These are phyloP conservation scores for Vireo griseus DNA, from an alignment of 2,797 vertebrate species.

Conservation along the genomic window DNA sequence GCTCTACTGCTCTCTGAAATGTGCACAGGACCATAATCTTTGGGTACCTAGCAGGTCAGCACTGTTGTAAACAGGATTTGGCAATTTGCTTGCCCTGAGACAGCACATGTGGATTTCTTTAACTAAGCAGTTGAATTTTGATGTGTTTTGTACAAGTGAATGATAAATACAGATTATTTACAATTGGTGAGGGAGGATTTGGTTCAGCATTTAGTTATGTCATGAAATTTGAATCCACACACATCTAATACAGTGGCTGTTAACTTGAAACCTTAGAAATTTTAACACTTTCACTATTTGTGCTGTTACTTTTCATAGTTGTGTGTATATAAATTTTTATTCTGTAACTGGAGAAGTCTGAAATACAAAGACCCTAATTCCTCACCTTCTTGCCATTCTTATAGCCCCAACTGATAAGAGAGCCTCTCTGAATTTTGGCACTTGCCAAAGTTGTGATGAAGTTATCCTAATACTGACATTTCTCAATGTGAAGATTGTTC, in stretches of 20 bases:
- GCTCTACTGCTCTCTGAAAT: constrained; percentile 10
- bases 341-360: neutral
- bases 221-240: neutral
- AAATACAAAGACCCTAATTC: neutral
- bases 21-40: neutral
- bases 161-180: neutral
- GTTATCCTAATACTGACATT: neutral
- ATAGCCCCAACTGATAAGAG: neutral
- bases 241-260: neutral
- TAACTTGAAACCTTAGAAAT: neutral
- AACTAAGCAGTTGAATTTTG: neutral
- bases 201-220: neutral
- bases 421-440: neutral
- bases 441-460: neutral
- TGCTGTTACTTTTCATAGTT: neutral
- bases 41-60: neutral
- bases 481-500: neutral
- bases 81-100: neutral
- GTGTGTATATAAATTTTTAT: neutral
- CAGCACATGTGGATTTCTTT: neutral
- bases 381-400: neutral
- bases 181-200: neutral
- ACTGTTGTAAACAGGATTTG: neutral
- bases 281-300: neutral
- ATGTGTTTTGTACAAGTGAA: neutral